Base-by-base conservation (phyloP, 1,140 invertebrate genomes). In the Ditylenchus dipsaci region DNA sequence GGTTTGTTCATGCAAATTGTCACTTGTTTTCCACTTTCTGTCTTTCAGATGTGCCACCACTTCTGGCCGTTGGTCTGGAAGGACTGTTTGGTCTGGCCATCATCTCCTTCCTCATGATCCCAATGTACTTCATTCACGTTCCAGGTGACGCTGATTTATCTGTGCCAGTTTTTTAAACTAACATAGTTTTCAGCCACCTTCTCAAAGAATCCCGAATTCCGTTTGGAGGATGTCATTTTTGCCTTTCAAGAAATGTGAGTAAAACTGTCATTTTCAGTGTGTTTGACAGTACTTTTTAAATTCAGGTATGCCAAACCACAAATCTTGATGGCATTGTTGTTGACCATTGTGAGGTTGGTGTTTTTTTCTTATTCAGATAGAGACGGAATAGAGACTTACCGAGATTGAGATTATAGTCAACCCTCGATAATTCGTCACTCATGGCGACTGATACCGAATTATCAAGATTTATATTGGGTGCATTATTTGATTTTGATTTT, bases 61-160 rank as follows among this genome's bases (percentile, higher is more conserved):
- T 91, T 21, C 79, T 84, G 69, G 92, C 91, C 27, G 91, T 95
- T 47, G 93, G 93, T 5, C 93, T 90, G 90, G 93, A 96, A 87
- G 93, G 69, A 0, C 82, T 75, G 65, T 73, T 78, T 43, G 76
- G 76, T 23, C 72, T 77, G 62, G 19, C 63, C 13, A 76, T 78
- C 23, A 63, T 77, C 15, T 68, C 64, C 30, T 11, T 63, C 13
- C 38, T 77, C 27, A 74, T 79, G 58, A 42, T 77, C 23, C 77
- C 76, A 43, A 78, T 78, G 76, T 77, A 77, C 29, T 77, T 58
- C 53, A 78, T 77, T 64, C 76, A 73, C 45, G 76, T 77, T 9
- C 73, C 76, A 13, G 17, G 33, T 53, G 15, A 53, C n/a, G 33
- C 11, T 38, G 3, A 3, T 53, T 7, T 53, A 53, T 53, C 49